Evolutionary conservation across 2,888 invertebrate genomes (phyloP).

Genomic region (Lamproptera curius): DNA sequence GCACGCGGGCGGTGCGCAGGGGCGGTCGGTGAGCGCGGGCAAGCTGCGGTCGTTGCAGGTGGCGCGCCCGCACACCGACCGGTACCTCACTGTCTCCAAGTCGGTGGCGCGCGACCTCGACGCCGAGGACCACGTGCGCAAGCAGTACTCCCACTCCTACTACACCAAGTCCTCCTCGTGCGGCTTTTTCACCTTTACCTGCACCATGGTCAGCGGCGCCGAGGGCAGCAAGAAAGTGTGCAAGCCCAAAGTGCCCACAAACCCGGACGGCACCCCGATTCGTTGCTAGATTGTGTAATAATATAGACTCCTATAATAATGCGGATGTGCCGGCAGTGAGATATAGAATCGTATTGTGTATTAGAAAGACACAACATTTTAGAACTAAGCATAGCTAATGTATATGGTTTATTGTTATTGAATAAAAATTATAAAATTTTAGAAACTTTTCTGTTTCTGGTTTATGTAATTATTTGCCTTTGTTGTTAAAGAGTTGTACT

Average conservation of each 20-base stretch:
- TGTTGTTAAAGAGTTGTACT: too few species aligned
- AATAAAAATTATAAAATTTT: too few species aligned
- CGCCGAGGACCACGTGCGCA: slow-evolving; percentile 79
- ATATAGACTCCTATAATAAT: too few species aligned
- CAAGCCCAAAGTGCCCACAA: slow-evolving; percentile 86
- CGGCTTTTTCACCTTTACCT: slow-evolving; percentile 91
- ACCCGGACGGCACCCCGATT: slow-evolving; percentile 85
- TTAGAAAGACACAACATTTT: too few species aligned
- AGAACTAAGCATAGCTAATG: too few species aligned
- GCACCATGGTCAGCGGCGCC: slow-evolving; percentile 87
- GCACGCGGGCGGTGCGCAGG: slow-evolving; percentile 43
- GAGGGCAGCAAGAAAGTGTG: slow-evolving; percentile 90
- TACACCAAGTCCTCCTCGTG: slow-evolving; percentile 93
- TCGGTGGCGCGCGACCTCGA: slow-evolving; percentile 87
- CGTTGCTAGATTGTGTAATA: slow-evolving; percentile 76
- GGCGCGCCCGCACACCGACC: slow-evolving; percentile 67
- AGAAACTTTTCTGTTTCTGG: too few species aligned
- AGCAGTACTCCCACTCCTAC: slow-evolving; percentile 87
- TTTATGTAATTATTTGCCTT: too few species aligned
- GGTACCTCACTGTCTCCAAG: slow-evolving; percentile 88
- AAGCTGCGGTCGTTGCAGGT: slow-evolving; percentile 57
- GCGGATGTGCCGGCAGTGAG: too few species aligned
- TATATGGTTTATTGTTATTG: too few species aligned
- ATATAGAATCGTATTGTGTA: too few species aligned
- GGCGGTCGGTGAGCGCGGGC: slow-evolving; percentile 51